Evolutionary conservation across 2,113 vertebrate genomes (phyloP).

Genomic region (Corythaixoides concolor): DNA sequence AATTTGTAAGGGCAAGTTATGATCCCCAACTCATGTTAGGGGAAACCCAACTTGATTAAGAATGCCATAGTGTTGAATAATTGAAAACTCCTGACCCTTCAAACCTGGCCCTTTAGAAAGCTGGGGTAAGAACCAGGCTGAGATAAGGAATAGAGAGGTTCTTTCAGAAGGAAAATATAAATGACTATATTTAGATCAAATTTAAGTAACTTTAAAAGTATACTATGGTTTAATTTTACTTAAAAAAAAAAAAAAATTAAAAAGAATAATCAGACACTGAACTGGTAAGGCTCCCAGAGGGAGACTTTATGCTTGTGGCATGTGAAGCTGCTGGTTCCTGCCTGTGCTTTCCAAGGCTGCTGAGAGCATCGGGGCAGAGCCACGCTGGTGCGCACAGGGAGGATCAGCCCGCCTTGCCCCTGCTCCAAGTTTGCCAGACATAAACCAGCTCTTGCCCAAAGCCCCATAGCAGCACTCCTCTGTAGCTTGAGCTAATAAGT

Average conservation of each 20-base stretch:
- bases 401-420: neutral
- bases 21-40: neutral
- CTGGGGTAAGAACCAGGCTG: neutral
- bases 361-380: rapidly evolving
- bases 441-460: neutral
- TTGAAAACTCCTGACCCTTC: neutral
- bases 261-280: neutral
- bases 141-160: rapidly evolving
- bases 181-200: neutral
- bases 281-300: neutral
- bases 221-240: neutral
- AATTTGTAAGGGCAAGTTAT: neutral
- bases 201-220: neutral
- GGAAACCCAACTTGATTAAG: rapidly evolving
- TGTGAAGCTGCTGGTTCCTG: rapidly evolving
- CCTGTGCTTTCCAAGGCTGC: rapidly evolving
- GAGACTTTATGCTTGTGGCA: neutral
- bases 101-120: neutral
- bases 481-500: neutral
- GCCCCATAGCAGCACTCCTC: neutral
- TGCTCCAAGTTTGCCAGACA: rapidly evolving
- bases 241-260: neutral
- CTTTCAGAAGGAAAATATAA: neutral
- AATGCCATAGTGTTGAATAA: neutral
- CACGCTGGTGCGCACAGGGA: rapidly evolving